Percentiles rank a stretch among this genome's conserved stretches.
phyloP scores from a whole-genome alignment of 2,797 vertebrate genomes.

The Microcaecilia unicolor region DNA sequence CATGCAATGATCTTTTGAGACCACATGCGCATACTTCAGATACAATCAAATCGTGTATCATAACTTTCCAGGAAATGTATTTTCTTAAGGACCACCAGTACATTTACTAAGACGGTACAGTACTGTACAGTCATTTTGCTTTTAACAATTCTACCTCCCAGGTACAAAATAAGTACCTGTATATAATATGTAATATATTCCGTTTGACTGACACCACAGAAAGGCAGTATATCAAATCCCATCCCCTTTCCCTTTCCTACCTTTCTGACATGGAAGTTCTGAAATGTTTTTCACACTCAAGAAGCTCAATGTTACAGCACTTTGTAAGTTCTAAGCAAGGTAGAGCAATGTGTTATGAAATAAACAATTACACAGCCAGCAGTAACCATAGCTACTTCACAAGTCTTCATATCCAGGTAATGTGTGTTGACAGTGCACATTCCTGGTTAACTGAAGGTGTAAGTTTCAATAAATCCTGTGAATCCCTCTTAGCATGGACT shows the following conservation, averaged over 20 bases:
- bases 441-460: neutral
- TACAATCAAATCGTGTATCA: no score
- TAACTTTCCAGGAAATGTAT: no score
- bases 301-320: neutral
- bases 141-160: neutral
- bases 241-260: no score
- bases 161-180: no score
- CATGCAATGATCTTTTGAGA: no score
- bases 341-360: neutral
- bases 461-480: neutral
- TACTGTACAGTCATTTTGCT: neutral
- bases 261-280: neutral
- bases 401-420: neutral
- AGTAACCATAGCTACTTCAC: neutral
- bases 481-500: neutral
- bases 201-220: no score
- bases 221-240: no score
- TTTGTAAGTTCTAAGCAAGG: neutral
- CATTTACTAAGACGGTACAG: neutral
- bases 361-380: neutral
- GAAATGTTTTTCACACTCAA: neutral
- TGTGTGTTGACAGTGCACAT: rapidly evolving
- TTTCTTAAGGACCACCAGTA: no score
- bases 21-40: no score
- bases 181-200: no score